These are phyloP conservation scores for Ctenopoma kingsleyae DNA, from an alignment of 2,797 vertebrate genomes.

Conservation along the genomic window DNA sequence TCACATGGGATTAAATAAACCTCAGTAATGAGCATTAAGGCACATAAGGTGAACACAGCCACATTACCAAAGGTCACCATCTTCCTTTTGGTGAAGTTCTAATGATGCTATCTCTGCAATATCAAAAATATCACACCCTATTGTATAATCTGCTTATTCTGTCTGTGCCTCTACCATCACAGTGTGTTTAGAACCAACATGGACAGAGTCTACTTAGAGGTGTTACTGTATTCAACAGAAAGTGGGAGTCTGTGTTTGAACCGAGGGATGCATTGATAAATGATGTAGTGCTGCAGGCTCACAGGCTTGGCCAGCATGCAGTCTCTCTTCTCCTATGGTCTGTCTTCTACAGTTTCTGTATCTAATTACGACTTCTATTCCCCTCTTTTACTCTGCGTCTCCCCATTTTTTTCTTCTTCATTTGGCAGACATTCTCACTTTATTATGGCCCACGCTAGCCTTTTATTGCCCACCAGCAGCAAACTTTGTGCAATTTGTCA, in stretches of 20 bases:
- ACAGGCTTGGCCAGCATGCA: neutral
- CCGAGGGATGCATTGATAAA: conserved; percentile 32
- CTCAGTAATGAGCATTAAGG: too few species aligned
- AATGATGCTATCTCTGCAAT: too few species aligned
- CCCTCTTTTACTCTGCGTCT: conserved; percentile 17
- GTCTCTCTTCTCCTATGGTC: conserved; percentile 16
- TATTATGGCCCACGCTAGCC: conserved; percentile 61
- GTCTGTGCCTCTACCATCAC: neutral
- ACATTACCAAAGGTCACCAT: too few species aligned
- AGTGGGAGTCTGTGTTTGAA: conserved; percentile 23
- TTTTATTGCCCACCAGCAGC: conserved; percentile 69
- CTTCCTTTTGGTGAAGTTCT: too few species aligned
- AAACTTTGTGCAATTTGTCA: conserved; percentile 71
- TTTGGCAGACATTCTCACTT: conserved; percentile 64
- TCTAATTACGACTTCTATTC: conserved; percentile 53
- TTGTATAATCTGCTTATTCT: neutral
- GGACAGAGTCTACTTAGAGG: conserved; percentile 14
- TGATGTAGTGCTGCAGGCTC: conserved; percentile 22
- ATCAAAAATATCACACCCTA: neutral
- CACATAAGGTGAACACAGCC: too few species aligned
- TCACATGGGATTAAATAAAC: too few species aligned
- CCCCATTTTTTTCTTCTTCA: conserved; percentile 29
- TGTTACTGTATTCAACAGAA: conserved; percentile 23
- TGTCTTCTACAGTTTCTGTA: conserved; percentile 39
- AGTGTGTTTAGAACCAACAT: neutral